Percentiles rank a stretch among this genome's conserved stretches.
phyloP scores from a whole-genome alignment of 2,888 invertebrate species.

The Macrosoma leucophasiata region DNA sequence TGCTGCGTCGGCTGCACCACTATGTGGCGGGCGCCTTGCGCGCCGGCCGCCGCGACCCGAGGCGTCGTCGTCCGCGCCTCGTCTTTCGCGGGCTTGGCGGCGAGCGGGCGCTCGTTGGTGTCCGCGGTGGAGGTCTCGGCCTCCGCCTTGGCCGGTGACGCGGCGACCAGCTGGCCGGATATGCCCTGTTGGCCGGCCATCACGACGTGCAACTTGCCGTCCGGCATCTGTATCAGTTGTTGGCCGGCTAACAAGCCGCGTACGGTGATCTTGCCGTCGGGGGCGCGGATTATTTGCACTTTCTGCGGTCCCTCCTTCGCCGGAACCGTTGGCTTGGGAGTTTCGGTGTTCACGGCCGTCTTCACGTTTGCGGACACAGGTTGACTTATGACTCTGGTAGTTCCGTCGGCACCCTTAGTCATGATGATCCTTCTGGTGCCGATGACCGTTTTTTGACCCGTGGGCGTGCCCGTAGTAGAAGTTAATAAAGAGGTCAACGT shows the following conservation, averaged over 20 bases:
- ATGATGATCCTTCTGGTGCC: conserved; percentile 82
- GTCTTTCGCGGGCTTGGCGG: conserved; percentile 29
- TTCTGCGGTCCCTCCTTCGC: conserved; percentile 79
- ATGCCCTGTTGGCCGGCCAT: conserved; percentile 78
- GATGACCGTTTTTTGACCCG: conserved; percentile 79
- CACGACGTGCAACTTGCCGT: conserved; percentile 92
- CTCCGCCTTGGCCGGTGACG: conserved; percentile 40
- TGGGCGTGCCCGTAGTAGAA: conserved; percentile 54
- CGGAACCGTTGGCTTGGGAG: conserved; percentile 42
- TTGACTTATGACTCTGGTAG: conserved; percentile 79
- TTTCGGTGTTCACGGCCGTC: conserved; percentile 54
- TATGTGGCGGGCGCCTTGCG: conserved; percentile 7
- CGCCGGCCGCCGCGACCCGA: conserved; percentile 11
- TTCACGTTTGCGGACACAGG: conserved; percentile 46
- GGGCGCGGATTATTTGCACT: conserved; percentile 92
- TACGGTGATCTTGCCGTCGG: conserved; percentile 94
- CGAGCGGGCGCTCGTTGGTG: conserved; percentile 28
- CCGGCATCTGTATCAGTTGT: conserved; percentile 93
- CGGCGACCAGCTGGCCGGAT: conserved; percentile 58
- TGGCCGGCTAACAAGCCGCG: conserved; percentile 94
- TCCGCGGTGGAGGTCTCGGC: conserved; percentile 27
- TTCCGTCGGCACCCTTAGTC: conserved; percentile 84
- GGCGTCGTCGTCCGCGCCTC: conserved; percentile 26
- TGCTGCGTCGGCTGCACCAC: conserved; percentile 19
- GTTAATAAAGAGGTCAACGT: conserved; percentile 81